Percentiles rank a stretch among this genome's conserved stretches.
These are phyloP conservation scores for Verasper variegatus DNA, from an alignment of 2,113 vertebrate species.

Conservation along the genomic window DNA sequence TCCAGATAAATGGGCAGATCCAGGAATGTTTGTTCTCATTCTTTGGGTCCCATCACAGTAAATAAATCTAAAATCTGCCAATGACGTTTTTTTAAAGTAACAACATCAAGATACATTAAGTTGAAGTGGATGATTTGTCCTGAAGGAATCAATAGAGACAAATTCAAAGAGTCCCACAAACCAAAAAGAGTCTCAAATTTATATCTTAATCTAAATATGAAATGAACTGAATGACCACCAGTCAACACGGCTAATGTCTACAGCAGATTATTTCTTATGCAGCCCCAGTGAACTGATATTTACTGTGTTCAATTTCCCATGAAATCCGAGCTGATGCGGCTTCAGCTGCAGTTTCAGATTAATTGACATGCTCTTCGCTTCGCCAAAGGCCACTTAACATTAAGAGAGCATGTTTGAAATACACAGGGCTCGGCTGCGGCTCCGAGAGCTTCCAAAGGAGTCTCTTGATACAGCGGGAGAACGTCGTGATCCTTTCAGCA, in stretches of 20 bases:
- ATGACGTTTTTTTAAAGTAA: too few species aligned
- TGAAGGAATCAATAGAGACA: too few species aligned
- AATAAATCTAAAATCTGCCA: too few species aligned
- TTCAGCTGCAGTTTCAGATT: constrained; percentile 31
- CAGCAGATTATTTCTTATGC: background rate
- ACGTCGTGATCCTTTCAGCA: constrained; percentile 17
- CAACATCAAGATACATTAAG: too few species aligned
- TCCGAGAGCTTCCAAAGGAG: constrained; percentile 13
- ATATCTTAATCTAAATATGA: too few species aligned
- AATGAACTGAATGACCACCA: too few species aligned
- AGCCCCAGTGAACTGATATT: background rate
- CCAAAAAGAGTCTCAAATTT: too few species aligned
- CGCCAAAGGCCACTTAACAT: constrained; percentile 37
- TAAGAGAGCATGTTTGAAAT: constrained; percentile 39
- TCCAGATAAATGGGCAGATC: too few species aligned
- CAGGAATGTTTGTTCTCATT: too few species aligned
- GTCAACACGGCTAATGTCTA: background rate
- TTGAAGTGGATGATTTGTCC: too few species aligned
- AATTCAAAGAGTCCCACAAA: too few species aligned
- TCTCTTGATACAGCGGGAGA: constrained; percentile 17
- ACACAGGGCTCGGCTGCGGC: constrained; percentile 14
- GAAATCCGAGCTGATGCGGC: constrained; percentile 12
- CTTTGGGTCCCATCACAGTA: too few species aligned
- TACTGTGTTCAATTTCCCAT: constrained; percentile 7
- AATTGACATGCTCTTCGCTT: constrained; percentile 33